Percentiles rank a stretch among this genome's conserved stretches.
Conservation (phyloP, 92 coral and sea anemone species). For the Anthopleura xanthogrammica region DNA sequence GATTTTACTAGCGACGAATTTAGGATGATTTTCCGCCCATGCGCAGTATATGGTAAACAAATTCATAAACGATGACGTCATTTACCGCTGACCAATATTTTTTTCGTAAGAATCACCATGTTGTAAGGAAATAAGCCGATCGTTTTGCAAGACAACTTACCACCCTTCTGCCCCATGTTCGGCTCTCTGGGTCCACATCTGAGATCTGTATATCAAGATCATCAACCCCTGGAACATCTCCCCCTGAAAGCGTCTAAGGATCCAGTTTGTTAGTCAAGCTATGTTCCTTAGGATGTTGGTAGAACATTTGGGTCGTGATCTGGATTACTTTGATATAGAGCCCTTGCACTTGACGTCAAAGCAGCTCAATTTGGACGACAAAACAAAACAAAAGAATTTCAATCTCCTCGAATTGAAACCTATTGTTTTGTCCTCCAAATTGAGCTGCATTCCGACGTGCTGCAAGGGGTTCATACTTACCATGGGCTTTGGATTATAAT, state of each 20-base stretch:
- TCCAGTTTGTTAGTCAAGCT: slow-evolving; percentile 18
- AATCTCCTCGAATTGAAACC: too few relatives aligned
- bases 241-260: slow-evolving; percentile 85
- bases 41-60: not conserved
- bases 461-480: too few relatives aligned
- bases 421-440: too few relatives aligned
- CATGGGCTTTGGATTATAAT: too few relatives aligned
- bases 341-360: too few relatives aligned
- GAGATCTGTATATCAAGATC: slow-evolving; percentile 89
- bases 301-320: not conserved
- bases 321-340: not conserved
- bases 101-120: not conserved
- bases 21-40: not conserved
- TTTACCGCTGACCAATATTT: not conserved
- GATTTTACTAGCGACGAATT: too few relatives aligned
- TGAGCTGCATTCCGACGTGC: too few relatives aligned
- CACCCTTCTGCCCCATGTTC: slow-evolving; percentile 77
- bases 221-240: slow-evolving; percentile 78
- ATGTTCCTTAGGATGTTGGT: not conserved
- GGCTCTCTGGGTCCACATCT: slow-evolving; percentile 81
- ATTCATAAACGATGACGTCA: not conserved
- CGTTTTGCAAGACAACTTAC: slow-evolving; percentile 30
- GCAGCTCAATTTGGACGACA: too few relatives aligned
- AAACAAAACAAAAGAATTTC: too few relatives aligned
- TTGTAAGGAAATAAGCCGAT: too few relatives aligned